Percentiles rank a stretch among this genome's conserved stretches.
Conservation (phyloP, 1,140 invertebrate genomes). For the Lanistes nyassanus region DNA sequence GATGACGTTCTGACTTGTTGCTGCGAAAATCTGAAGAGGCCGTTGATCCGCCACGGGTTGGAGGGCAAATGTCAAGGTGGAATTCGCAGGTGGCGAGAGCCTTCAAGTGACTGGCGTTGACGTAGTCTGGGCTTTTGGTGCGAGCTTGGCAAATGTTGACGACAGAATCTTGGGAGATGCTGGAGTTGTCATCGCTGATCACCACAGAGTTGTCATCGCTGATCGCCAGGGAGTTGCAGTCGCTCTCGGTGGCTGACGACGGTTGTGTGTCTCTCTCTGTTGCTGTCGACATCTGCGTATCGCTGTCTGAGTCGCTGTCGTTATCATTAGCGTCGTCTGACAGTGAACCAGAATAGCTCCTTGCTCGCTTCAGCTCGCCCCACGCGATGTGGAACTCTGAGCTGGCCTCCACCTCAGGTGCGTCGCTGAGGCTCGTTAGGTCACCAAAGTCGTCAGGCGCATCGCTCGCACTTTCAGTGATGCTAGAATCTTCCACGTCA, state of each 20-base stretch:
- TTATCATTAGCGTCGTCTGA: too few species aligned
- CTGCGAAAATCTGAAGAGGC: not conserved
- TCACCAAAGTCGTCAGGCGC: conserved; percentile 1
- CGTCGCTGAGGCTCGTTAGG: conserved; percentile 22
- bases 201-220: not conserved
- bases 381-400: conserved; percentile 32
- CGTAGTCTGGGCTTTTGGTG: not conserved
- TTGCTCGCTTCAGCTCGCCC: conserved; percentile 19
- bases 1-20: not conserved
- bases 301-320: too few species aligned
- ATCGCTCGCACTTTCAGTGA: not conserved
- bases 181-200: conserved; percentile 11
- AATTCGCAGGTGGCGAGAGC: not conserved
- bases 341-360: conserved; percentile 12
- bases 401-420: conserved; percentile 28
- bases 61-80: not conserved
- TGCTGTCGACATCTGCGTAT: not conserved
- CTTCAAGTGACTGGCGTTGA: not conserved
- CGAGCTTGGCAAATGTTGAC: not conserved
- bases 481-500: not conserved
- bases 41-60: not conserved
- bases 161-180: conserved; percentile 4
- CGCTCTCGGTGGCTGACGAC: not conserved
- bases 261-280: not conserved
- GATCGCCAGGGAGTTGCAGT: not conserved